Evolutionary conservation across 1,140 invertebrate genomes (phyloP).

Genomic region (Acromyrmex heyeri): DNA sequence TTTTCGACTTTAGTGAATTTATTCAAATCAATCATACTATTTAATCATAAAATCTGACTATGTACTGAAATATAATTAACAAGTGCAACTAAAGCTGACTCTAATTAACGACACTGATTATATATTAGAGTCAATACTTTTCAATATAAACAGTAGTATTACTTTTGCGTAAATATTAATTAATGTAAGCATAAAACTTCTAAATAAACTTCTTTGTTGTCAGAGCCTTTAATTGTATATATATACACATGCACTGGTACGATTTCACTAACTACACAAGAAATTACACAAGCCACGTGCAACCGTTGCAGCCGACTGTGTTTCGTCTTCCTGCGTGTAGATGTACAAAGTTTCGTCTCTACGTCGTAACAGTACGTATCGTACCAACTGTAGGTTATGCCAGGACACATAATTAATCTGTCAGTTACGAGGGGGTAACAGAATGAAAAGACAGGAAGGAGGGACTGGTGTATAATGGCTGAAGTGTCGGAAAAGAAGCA

Average conservation of each 20-base stretch:
- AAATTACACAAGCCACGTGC: constrained; percentile 61
- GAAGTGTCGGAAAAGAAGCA: constrained; percentile 56
- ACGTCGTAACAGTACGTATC: constrained; percentile 53
- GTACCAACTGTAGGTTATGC: constrained; percentile 37
- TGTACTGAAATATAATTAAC: neutral
- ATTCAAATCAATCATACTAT: neutral
- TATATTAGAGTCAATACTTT: neutral
- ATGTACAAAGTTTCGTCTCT: constrained; percentile 51
- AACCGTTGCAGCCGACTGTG: constrained; percentile 49
- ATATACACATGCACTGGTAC: constrained; percentile 10
- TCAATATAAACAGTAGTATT: neutral
- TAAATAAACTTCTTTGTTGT: constrained; percentile 16
- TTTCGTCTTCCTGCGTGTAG: constrained; percentile 45
- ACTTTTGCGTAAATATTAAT: neutral
- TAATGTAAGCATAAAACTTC: neutral
- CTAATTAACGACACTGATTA: neutral
- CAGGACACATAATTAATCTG: constrained; percentile 78
- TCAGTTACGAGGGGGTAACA: constrained; percentile 66
- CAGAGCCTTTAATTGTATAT: constrained; percentile 14
- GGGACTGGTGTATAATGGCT: constrained; percentile 44
- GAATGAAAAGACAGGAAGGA: constrained; percentile 51
- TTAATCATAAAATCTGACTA: neutral
- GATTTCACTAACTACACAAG: constrained; percentile 47
- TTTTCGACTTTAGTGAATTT: neutral
- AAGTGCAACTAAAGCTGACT: neutral